Base-by-base conservation (phyloP, 2,888 invertebrate species). In the Heliconius sara region DNA sequence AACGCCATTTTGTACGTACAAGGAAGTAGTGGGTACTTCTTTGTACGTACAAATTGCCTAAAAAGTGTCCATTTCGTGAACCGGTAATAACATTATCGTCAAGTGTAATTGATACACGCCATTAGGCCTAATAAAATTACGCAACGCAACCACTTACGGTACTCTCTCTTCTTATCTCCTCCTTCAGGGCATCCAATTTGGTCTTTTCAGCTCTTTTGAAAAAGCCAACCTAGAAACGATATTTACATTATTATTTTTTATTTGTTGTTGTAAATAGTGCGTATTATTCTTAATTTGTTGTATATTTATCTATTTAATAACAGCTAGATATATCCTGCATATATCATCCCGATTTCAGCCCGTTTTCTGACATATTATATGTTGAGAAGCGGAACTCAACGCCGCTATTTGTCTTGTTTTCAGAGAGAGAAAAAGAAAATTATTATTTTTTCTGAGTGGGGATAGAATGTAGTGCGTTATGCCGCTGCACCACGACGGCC, bases 131-230 rank as follows among this genome's bases (percentile, higher is more conserved):
- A 67, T 68, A 78, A 78, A 74, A 74, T 74, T 68, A 73, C 72
- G 25, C 52, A 25, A 76, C 25, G 34, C 39, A n/a, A 71, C 34
- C 39, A 89, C 91, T 91, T 84, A 92, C 92, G 76, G 88, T 74
- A 76, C 88, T 89, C 73, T 86, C 86, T 74, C 83, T 86, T 63
- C 88, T 86, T 25, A 89, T 82, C 79, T 86, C 89, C 27, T 80
- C 79, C 57, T 90, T 89, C 39, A 89, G 80, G 10, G 83, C 83
- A 3, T 86, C 84, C 63, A 93, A 83, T 76, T 89, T 88, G 43
- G 88, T 82, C 85, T 92, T 92, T 70, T 90, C 85, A 79, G 89
- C 85, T 57, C 94, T 88, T 80, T 89, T 88, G 85, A 94, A 94
- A 87, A 93, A 94, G 0, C 90, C 90, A 25, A 83, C 74, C 94